Evolutionary conservation across 1,140 invertebrate genomes (phyloP).

Genomic region (Arctopsyche grandis): DNA sequence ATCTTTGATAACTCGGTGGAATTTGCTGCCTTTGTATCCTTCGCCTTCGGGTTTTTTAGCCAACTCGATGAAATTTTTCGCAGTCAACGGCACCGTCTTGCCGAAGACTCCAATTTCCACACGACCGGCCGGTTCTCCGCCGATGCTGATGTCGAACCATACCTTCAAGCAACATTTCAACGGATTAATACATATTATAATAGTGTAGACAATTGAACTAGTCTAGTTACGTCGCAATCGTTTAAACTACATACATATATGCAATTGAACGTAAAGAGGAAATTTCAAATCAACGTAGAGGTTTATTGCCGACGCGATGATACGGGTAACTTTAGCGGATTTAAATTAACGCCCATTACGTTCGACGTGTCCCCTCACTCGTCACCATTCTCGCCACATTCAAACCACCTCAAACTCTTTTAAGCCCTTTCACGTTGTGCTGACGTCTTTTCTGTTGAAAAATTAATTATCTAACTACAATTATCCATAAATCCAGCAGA

Average conservation of each 20-base stretch:
- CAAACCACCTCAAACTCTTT: no score
- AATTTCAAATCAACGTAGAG: conserved; percentile 6
- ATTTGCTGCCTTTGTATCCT: conserved; percentile 89
- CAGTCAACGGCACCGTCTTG: conserved; percentile 96
- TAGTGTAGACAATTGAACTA: neutral
- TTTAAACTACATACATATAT: no score
- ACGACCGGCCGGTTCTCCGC: conserved; percentile 77
- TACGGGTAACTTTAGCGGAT: no score
- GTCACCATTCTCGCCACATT: no score
- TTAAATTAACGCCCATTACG: no score
- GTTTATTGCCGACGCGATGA: neutral
- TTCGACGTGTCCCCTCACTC: no score
- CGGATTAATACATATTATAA: neutral
- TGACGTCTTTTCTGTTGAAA: no score
- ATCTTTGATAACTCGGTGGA: conserved; percentile 93
- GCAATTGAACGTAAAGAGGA: conserved; percentile 12
- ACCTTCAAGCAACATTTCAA: conserved; percentile 73
- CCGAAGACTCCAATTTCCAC: conserved; percentile 95
- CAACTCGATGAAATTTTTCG: conserved; percentile 89
- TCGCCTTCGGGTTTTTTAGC: conserved; percentile 80
- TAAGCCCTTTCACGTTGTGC: no score
- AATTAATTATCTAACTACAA: no score
- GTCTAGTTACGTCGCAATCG: neutral
- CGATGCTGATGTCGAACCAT: conserved; percentile 92
- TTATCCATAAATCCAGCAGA: no score